Evolutionary conservation across 2,888 invertebrate genomes (phyloP), one percentile per base, ranked within the genome.

Genomic region (Mactromeris polynyma): DNA sequence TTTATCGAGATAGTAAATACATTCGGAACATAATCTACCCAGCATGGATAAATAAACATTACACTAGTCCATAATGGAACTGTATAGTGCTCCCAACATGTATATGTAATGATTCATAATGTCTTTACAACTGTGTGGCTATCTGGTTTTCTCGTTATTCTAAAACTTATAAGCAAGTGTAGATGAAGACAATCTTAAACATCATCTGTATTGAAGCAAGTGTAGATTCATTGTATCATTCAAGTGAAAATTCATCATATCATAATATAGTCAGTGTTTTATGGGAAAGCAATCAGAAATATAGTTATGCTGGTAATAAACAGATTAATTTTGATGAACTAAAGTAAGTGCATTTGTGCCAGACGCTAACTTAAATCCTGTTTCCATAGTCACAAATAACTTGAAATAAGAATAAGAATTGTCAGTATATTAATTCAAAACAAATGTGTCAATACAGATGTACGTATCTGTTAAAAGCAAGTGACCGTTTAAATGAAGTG

Each of bases 1-100:
- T 81, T 58, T 26, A 36, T 36, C 19, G 4, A 73, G 31, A 73
- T 21, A 36, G 36, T 73, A 33, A 36, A 73, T 73, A 73, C 73
- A 73, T 33, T 36, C 1, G 17, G 31, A 19, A 73, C 73, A 73
- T 33, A 73, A 73, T 73, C 14, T 26, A 73, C 31, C 73, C 73
- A 33, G 73, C 73, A 33, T 73, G 73, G 33, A 33, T 33, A 73
- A 33, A 73, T 73, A 73, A 73, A 73, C 73, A 73, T 17, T 73
- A 73, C 26, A 64, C 6, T 26, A 26, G 26, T 64, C 46, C 46
- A 64, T 64, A 64, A 46, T 26, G 58, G 26, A 64, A 64, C 58
- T 26, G 26, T 26, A 64, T 64, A 64, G 26, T 26, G n/a, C 26
- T 64, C n/a, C n/a, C 21, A 26, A 64, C 58, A 64, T 64, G 58